Base-by-base conservation (phyloP, 2,888 invertebrate species). In the Dynastes hyllus region DNA sequence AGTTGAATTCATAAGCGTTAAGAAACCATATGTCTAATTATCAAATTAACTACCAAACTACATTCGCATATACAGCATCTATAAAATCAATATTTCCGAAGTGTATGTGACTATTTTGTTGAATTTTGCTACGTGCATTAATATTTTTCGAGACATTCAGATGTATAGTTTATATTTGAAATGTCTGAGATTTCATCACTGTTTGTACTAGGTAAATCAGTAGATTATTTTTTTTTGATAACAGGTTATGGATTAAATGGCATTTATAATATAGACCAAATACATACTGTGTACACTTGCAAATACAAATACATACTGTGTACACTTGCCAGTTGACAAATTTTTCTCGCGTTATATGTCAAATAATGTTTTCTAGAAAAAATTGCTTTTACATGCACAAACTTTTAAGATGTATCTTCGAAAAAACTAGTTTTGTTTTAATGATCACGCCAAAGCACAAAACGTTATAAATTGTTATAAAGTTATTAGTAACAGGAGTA, bases 31-130 rank as follows among this genome's bases (percentile, higher is more conserved):
- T 2, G 45, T 45, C 8, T 11, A 8, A 45, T 45, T 45, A 27
- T 27, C n/a, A 53, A 69, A 69, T 45, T 8, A 45, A 45, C 8
- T 11, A 45, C 8, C 45, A 69, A 37, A 27, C 27, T 45, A 67
- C 67, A 51, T 51, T 51, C 66, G 78, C 73, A 75, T 78, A 73
- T 78, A 78, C 75, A 78, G 75, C 78, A 78, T 73, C 78, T 53
- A 69, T 9, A 69, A 29, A 51, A 13, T 5, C 13, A 27, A 51
- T 69, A 69, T 69, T 51, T 69, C 29, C 22, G 51, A 51, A 50
- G 69, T 69, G 11, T 29, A 27, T 69, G 51, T 32, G 27, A 29
- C 9, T 51, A 51, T 51, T 51, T 69, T 51, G 66, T 8, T 45
- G 11, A 45, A 45, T 8, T 45, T 45, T 11, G 45, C 8, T 58